Evolutionary conservation across 2,888 invertebrate species (phyloP).

Genomic region (Tetragonisca angustula): DNA sequence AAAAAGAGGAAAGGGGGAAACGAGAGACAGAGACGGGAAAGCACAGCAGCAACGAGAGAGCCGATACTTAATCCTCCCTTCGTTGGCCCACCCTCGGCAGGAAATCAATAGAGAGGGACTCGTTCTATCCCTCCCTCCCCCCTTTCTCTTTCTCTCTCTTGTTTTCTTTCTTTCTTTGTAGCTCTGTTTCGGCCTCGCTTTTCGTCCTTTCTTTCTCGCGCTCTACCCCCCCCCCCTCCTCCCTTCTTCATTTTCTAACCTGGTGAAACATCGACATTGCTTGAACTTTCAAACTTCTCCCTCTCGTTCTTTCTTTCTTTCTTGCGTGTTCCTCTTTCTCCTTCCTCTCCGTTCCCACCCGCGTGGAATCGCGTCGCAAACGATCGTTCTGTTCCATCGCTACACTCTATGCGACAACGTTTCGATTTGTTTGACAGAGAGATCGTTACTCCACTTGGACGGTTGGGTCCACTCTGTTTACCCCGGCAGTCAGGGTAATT

Average conservation of each 20-base stretch:
- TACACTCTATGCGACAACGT: too few species aligned
- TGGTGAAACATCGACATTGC: conserved; percentile 8
- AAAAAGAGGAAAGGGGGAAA: conserved; percentile 32
- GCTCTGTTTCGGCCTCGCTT: conserved; percentile 22
- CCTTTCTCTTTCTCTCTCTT: neutral
- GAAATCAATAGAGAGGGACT: conserved; percentile 72
- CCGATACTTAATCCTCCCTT: conserved; percentile 78
- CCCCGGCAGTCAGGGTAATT: conserved; percentile 19
- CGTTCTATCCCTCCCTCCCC: conserved; percentile 43
- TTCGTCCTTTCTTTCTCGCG: conserved; percentile 21
- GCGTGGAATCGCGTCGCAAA: neutral
- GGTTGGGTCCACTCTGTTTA: neutral
- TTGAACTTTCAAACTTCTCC: conserved; percentile 46
- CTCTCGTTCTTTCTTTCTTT: neutral
- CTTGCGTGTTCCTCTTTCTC: too few species aligned
- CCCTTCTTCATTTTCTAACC: conserved; percentile 24
- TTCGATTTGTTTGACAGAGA: neutral
- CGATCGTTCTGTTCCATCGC: conserved; percentile 8
- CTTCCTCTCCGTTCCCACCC: conserved; percentile 12
- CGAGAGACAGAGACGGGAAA: conserved; percentile 34
- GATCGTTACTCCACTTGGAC: neutral
- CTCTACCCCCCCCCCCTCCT: neutral
- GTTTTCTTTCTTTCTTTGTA: neutral
- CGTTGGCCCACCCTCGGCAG: conserved; percentile 73
- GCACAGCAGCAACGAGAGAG: conserved; percentile 49